phyloP scores from a whole-genome alignment of 53 echinoderm and acorn worm species.

The Glandiceps talaboti region DNA sequence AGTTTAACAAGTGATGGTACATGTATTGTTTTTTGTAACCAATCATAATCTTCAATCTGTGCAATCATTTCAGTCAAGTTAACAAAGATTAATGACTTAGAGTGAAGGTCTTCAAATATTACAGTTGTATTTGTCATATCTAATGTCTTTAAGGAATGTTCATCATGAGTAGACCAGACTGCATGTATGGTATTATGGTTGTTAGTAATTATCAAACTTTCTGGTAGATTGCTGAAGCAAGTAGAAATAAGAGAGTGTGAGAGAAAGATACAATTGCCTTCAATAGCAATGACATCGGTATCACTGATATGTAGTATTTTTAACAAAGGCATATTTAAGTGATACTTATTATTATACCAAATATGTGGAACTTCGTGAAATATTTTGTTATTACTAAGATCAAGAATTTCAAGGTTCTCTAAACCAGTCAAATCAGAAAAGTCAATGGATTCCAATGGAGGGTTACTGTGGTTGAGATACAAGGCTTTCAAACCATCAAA shows the following conservation, averaged over 20 bases:
- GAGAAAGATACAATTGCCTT: too few species aligned
- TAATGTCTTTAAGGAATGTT: neutral
- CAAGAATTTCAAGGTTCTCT: neutral
- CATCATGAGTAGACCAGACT: too few species aligned
- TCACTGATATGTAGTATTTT: too few species aligned
- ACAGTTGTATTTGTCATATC: neutral
- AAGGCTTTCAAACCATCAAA: neutral
- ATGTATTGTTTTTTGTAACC: too few species aligned
- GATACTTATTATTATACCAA: too few species aligned
- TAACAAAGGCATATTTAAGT: too few species aligned
- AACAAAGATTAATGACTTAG: neutral
- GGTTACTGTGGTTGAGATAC: neutral
- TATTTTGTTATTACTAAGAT: neutral
- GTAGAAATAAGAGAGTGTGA: too few species aligned
- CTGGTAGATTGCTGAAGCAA: too few species aligned
- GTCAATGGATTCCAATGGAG: neutral
- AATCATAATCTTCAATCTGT: neutral
- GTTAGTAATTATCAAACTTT: neutral
- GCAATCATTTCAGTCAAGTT: neutral
- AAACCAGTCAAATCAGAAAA: neutral
- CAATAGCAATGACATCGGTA: too few species aligned
- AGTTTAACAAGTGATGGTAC: neutral
- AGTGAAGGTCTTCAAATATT: neutral
- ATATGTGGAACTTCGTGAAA: neutral
- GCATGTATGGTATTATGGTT: neutral